phyloP scores from a whole-genome alignment of 1,140 invertebrate genomes.

The Brachionus rubens region DNA sequence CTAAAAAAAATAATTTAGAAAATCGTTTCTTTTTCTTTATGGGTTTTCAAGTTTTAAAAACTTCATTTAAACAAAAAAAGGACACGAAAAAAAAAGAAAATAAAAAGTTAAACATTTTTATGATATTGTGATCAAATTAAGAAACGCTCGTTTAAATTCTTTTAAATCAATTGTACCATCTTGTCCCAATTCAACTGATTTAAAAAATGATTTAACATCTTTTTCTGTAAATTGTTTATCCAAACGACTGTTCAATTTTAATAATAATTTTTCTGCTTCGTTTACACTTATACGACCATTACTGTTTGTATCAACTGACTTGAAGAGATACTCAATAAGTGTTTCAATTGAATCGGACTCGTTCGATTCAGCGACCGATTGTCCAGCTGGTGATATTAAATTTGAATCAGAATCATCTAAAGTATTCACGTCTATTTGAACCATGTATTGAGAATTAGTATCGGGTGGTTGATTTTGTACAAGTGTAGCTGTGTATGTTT shows the following conservation, averaged over 20 bases:
- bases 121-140: constrained; percentile 14
- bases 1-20: too few species aligned
- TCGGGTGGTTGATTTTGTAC: too few species aligned
- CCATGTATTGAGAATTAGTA: too few species aligned
- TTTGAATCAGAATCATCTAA: not conserved
- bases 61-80: too few species aligned
- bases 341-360: constrained; percentile 29
- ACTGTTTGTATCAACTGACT: not conserved
- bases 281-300: not conserved
- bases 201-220: constrained; percentile 25
- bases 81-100: not conserved
- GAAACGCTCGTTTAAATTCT: constrained; percentile 30
- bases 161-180: constrained; percentile 5
- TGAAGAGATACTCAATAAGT: constrained; percentile 28
- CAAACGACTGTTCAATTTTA: constrained; percentile 18
- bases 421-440: too few species aligned
- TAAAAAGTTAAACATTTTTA: not conserved
- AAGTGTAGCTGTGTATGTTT: too few species aligned
- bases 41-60: too few species aligned
- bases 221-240: constrained; percentile 1
- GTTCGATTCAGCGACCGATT: not conserved
- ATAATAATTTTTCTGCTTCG: constrained; percentile 9
- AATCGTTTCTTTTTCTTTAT: too few species aligned
- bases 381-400: not conserved
- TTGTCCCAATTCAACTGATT: not conserved